A percentile compares a stretch with the other conserved stretches of the same genome.
Conservation (phyloP, 2,113 vertebrate genomes). For the Martes martes region DNA sequence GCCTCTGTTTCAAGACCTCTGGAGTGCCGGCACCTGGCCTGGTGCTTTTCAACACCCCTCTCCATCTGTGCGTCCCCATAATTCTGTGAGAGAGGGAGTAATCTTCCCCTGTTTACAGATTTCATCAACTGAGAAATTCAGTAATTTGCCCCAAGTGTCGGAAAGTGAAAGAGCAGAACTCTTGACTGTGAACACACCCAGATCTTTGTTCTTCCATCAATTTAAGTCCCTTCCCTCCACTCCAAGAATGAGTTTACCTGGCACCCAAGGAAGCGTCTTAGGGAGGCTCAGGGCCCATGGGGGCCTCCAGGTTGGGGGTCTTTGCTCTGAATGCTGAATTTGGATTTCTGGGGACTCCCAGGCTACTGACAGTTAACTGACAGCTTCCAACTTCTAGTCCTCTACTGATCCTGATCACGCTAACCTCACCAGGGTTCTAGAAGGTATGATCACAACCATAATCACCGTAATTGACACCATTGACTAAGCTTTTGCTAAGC, state of each 20-base stretch:
- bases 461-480: background rate
- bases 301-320: background rate
- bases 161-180: background rate
- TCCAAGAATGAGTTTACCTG: background rate
- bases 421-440: background rate
- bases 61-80: background rate
- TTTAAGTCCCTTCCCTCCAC: background rate
- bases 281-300: background rate
- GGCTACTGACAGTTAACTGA: too few species aligned
- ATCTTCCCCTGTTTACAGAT: background rate
- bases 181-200: background rate
- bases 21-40: fast-evolving
- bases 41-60: background rate
- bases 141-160: background rate
- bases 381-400: background rate
- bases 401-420: fast-evolving
- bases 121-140: background rate
- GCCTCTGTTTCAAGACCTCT: background rate
- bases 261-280: background rate
- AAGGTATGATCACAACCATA: background rate
- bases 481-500: background rate
- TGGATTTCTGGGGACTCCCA: background rate
- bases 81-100: fast-evolving
- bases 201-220: background rate
- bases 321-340: background rate